Conservation (phyloP, 2,797 vertebrate species). For the Natrix natrix region DNA sequence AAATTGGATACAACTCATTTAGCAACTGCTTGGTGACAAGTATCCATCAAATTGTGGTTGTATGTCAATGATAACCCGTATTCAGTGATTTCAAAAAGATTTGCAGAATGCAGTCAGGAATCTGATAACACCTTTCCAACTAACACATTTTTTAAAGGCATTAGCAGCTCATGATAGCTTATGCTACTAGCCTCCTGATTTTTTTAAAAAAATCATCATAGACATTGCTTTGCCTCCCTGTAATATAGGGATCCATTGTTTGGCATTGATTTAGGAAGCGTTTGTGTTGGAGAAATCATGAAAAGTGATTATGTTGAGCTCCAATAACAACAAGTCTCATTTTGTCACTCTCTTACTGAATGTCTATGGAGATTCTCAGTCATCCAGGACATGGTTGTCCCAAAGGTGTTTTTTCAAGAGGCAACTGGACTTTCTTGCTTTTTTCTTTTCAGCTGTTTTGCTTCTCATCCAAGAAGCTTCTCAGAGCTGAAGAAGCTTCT, state of each 20-base stretch:
- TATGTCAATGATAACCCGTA: background rate
- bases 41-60: background rate
- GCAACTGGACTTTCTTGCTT: too few relatives aligned
- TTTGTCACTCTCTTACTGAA: background rate
- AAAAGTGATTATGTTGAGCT: background rate
- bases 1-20: background rate
- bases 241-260: background rate
- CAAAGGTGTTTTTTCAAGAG: too few relatives aligned
- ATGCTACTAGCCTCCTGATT: background rate
- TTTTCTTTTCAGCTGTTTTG: too few relatives aligned
- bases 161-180: background rate
- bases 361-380: too few relatives aligned
- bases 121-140: background rate
- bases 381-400: too few relatives aligned
- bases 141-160: background rate
- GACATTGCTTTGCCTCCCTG: background rate
- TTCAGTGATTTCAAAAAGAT: background rate
- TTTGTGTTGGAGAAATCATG: background rate
- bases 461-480: too few relatives aligned
- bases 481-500: too few relatives aligned
- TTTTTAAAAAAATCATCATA: background rate
- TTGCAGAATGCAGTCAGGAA: background rate
- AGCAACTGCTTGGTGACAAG: background rate
- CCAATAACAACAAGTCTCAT: background rate
- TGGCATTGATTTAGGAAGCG: background rate